These are phyloP conservation scores for Congeria kusceri DNA, from an alignment of 2,888 invertebrate genomes.

Conservation along the genomic window DNA sequence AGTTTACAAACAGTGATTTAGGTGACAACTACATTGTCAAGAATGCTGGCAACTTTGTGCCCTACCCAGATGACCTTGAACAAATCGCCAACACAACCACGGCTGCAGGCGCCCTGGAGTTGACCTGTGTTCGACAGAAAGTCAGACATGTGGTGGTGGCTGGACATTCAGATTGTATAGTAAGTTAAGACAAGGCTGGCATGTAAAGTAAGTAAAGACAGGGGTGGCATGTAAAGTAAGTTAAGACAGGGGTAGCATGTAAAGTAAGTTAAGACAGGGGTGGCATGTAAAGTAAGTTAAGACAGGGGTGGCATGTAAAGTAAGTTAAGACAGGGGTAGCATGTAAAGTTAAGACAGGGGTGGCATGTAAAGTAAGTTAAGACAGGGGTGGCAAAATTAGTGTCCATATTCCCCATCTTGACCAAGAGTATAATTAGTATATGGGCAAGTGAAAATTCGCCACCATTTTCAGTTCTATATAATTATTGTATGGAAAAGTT, in stretches of 20 bases:
- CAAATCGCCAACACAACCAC: slow-evolving; percentile 94
- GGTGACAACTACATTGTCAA: slow-evolving; percentile 99
- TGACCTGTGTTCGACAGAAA: slow-evolving; percentile 96
- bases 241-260: not conserved
- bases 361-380: not conserved
- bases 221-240: not conserved
- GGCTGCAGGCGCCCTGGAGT: slow-evolving; percentile 97
- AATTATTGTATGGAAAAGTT: no score
- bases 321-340: not conserved
- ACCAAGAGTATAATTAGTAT: no score
- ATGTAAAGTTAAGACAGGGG: not conserved
- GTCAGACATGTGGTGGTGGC: slow-evolving; percentile 97
- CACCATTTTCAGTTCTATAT: no score
- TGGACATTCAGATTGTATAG: slow-evolving; percentile 98
- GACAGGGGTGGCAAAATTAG: no score
- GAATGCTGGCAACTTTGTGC: slow-evolving; percentile 97
- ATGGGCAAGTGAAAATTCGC: no score
- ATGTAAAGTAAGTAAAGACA: not conserved
- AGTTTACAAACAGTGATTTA: slow-evolving; percentile 97
- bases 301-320: no score
- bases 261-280: not conserved
- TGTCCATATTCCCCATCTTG: no score
- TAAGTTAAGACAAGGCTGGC: slow-evolving; percentile 78
- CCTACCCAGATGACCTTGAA: slow-evolving; percentile 93
- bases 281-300: not conserved